Base-by-base conservation (phyloP, 2,797 vertebrate species). In the Rousettus madagascariensis region DNA sequence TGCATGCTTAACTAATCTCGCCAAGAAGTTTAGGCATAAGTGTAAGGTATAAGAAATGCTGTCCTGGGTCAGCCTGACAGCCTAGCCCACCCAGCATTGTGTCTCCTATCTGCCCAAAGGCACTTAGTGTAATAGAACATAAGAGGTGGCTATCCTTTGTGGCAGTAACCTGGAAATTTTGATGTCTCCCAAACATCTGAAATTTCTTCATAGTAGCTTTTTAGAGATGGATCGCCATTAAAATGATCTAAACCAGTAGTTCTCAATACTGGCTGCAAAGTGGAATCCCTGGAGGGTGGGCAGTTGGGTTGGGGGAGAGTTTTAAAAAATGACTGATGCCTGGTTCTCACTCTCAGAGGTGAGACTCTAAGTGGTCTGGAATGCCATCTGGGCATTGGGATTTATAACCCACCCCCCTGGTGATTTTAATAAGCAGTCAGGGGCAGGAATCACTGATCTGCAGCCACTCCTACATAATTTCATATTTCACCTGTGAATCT, bases 151-250 rank as follows among this genome's bases (percentile, higher is more conserved):
- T 79, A 20, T 86, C 51, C 12, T 87, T 46, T 78, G 38, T 86
- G 78, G 68, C 41, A 51, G 1, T 88, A 53, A 63, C 86, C 66
- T 94, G 95, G 63, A 91, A 90, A 94, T 71, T 74, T 49, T 69
- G 46, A 33, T 55, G 17, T 71, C 69, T 92, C 36, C 15, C 30
- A 88, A 74, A 69, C 30, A 51, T 59, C 66, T 91, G 36, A 43
- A 92, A 30, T 90, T 87, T 77, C 51, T 94, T 95, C 63, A 38
- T 16, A 57, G 83, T 78, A 61, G 57, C 69, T 61, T 71, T 4
- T 55, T 80, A 57, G 72, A 79, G 61, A 78, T 55, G n/a, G 68
- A 12, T 33, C 68, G 38, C 82, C 68, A 74, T 85, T 74, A 90
- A 91, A 63, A 69, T 36, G 30, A 72, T 30, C 30, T 72, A 86